Evolutionary conservation across 2,888 invertebrate genomes (phyloP).

Genomic region (Dicycla oo): DNA sequence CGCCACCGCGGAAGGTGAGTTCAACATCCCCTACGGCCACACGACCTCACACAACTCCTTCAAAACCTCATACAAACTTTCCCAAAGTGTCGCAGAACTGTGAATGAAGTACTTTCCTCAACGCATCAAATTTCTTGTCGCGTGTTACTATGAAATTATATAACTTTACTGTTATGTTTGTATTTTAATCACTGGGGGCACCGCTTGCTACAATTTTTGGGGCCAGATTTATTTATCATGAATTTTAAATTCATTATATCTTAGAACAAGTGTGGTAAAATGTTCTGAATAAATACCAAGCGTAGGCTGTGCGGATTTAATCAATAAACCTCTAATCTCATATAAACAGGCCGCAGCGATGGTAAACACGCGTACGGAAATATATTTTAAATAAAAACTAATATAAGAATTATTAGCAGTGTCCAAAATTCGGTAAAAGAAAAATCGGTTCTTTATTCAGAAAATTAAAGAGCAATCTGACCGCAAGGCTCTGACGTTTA

Average conservation of each 20-base stretch:
- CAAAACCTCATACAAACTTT: slow-evolving; percentile 46
- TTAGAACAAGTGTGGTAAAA: neutral
- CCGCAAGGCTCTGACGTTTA: slow-evolving; percentile 12
- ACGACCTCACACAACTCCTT: slow-evolving; percentile 4
- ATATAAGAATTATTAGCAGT: neutral
- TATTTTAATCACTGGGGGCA: slow-evolving; percentile 44
- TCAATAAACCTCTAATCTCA: slow-evolving; percentile 59
- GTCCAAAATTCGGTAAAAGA: neutral
- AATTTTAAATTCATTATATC: slow-evolving; percentile 3
- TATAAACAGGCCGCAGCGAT: slow-evolving; percentile 52
- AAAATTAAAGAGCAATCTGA: slow-evolving; percentile 5
- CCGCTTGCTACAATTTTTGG: slow-evolving; percentile 18
- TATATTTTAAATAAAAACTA: slow-evolving; percentile 11
- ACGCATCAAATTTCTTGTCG: slow-evolving; percentile 58
- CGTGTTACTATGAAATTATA: slow-evolving; percentile 62
- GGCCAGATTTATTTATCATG: slow-evolving; percentile 1
- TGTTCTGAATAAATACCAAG: slow-evolving; percentile 52
- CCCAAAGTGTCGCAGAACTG: slow-evolving; percentile 52
- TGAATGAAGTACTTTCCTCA: slow-evolving; percentile 48
- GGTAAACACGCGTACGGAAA: slow-evolving; percentile 40
- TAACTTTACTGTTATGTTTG: slow-evolving; percentile 63
- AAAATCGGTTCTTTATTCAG: slow-evolving; percentile 2
- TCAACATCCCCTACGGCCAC: slow-evolving; percentile 3
- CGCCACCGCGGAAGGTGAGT: slow-evolving; percentile 96
- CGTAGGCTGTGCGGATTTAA: slow-evolving; percentile 50